These are phyloP conservation scores for Rhea americana DNA, from an alignment of 2,113 vertebrate species.

Conservation along the genomic window DNA sequence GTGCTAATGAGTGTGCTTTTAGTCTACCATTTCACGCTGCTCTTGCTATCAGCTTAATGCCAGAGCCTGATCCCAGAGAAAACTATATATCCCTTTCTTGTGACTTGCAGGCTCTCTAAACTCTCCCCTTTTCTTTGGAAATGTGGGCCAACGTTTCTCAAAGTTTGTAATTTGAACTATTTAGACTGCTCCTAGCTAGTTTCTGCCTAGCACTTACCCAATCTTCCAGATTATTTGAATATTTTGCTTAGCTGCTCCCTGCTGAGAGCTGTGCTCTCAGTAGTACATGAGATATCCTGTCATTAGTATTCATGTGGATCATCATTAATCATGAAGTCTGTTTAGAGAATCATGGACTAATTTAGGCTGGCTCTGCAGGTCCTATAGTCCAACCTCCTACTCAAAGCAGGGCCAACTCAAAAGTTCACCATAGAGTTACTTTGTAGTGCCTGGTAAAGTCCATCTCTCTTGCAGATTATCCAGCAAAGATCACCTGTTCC, in stretches of 20 bases:
- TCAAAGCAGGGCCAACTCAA: background rate
- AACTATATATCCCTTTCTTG: background rate
- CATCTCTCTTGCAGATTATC: background rate
- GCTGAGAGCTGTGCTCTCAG: background rate
- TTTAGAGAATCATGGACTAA: background rate
- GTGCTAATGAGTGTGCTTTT: background rate
- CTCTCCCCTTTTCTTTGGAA: background rate
- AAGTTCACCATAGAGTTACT: background rate
- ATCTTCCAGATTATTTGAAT: background rate
- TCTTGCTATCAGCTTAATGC: background rate
- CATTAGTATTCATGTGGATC: background rate
- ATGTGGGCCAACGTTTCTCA: background rate
- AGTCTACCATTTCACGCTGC: background rate
- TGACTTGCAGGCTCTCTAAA: background rate
- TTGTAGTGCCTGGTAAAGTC: background rate
- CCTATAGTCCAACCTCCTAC: background rate
- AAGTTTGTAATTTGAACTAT: background rate
- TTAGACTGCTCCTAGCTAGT: background rate
- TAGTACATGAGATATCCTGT: background rate
- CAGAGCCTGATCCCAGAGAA: background rate
- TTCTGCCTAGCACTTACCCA: background rate
- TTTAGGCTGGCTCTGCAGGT: background rate
- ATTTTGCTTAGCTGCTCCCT: background rate
- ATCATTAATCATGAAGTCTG: background rate
- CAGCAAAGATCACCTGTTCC: background rate